Evolutionary conservation across 2,888 invertebrate genomes (phyloP).

Genomic region (Gibbula magus): DNA sequence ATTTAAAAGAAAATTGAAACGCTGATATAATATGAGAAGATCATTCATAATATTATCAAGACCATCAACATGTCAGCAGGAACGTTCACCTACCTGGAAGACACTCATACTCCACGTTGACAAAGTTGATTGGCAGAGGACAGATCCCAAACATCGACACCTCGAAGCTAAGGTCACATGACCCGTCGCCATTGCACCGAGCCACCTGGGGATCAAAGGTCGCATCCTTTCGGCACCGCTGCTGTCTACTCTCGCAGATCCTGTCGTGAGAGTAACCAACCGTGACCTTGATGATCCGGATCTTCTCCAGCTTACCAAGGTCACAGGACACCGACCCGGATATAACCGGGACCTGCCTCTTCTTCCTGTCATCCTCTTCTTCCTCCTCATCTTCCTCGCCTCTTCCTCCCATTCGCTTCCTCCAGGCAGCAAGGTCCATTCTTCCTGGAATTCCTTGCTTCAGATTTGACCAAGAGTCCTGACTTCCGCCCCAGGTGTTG

Average conservation of each 20-base stretch:
- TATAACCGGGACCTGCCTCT: neutral
- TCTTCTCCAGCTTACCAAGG: neutral
- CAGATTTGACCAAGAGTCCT: neutral
- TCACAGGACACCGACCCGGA: neutral
- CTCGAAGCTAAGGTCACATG: constrained; percentile 7
- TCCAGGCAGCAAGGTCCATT: neutral
- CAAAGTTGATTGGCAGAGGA: constrained; percentile 10
- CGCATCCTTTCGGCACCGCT: neutral
- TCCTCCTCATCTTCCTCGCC: constrained; percentile 20
- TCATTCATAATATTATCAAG: no score
- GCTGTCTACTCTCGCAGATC: neutral
- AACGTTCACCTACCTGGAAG: neutral
- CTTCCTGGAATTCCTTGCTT: neutral
- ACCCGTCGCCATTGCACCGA: constrained; percentile 13
- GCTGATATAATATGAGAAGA: no score
- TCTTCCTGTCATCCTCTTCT: constrained; percentile 8
- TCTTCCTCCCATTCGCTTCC: neutral
- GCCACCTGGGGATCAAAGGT: neutral
- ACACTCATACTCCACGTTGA: constrained; percentile 28
- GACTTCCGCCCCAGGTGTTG: neutral
- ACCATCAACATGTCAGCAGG: neutral
- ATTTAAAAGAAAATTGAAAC: no score
- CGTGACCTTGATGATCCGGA: neutral
- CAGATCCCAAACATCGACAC: neutral
- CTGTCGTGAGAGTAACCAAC: neutral